These are phyloP conservation scores for cat (Felis catus) DNA, from an alignment of 2,113 vertebrate species.

Conservation along the genomic window F.catus_Fca126_mat1.0 CM031421.1:53054501-53055000, in stretches of 20 bases:
- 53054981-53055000: not conserved
- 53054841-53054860: not conserved
- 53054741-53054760: not conserved
- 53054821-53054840: not conserved
- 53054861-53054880: not conserved
- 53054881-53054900: fast-evolving
- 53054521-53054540: not conserved
- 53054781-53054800: not conserved
- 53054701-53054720: not conserved
- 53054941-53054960: not conserved
- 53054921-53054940: fast-evolving
- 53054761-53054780: not conserved
- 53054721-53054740: not conserved
- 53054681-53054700: conserved; percentile 21
- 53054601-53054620: not conserved
- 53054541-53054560: not conserved
- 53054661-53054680: not conserved
- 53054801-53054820: not conserved
- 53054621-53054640: not conserved
- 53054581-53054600: conserved; percentile 20
- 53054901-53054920: not conserved
- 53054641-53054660: not conserved
- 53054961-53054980: not conserved
- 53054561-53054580: not conserved
- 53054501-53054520: not conserved